Evolutionary conservation across 2,888 invertebrate genomes (phyloP), one percentile per base, ranked within the genome.

Genomic region (Pedicia rivosa): DNA sequence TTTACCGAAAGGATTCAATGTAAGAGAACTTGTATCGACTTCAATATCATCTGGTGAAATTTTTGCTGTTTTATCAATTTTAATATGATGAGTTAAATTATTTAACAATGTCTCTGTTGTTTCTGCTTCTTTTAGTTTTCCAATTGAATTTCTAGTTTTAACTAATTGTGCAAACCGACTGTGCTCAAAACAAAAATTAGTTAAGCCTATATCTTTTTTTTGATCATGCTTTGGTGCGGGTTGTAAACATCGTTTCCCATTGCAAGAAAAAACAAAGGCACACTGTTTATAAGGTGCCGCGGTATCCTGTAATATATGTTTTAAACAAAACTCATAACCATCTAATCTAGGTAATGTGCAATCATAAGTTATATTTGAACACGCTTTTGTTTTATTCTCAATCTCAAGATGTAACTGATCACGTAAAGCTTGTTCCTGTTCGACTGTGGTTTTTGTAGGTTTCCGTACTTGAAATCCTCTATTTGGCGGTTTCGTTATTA

Each of bases 231-330:
- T 75, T 0, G 78, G 77, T 3, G 86, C 81, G 1, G 88, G 78
- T 50, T 78, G 69, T n/a, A 68, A 62, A 54, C 91, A 91, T 42
- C 80, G 67, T 44, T 78, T 75, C 0, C 77, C 78, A 42, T 74
- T 80, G 36, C 68, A 70, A 19, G 71, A 48, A 55, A 70, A 71
- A 44, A 78, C 65, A 55, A 72, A 79, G 1, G 70, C 65, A 54
- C 94, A 95, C 46, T 80, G 83, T 42, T 74, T 75, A 56, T 74
- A 95, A 1, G 90, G 88, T 1, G 91, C 86, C 9, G 63, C 68
- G 5, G 78, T 71, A 55, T 94, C 92, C 47, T 78, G 73, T 35
- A 91, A 62, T 43, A 92, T 84, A 50, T 94, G 94, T 4, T 77
- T 68, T 4, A 72, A 66, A 53, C 92, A 94, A 57, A 74, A 84